These are phyloP conservation scores for Ctenosaura bakeri DNA, from an alignment of 2,797 vertebrate species.

Conservation along the genomic window DNA sequence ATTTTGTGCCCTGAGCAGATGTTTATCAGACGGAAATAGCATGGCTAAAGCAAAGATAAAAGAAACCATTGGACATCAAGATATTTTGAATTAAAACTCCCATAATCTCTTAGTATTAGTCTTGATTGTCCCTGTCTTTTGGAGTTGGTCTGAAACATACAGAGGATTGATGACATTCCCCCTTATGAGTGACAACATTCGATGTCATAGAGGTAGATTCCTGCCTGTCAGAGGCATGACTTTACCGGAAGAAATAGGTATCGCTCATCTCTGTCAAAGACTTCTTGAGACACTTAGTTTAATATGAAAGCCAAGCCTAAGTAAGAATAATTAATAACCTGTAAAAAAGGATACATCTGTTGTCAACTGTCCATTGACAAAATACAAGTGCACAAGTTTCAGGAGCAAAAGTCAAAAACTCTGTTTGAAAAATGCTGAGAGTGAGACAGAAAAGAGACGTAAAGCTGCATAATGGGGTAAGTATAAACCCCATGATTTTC, in stretches of 20 bases:
- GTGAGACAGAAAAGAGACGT: not conserved
- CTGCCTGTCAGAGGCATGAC: not conserved
- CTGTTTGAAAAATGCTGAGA: not conserved
- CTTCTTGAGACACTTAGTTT: not conserved
- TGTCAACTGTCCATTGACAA: not conserved
- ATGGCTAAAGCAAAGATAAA: too few relatives aligned
- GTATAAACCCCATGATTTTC: not conserved
- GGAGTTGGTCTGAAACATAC: too few relatives aligned
- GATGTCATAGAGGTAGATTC: not conserved
- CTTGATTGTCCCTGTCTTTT: too few relatives aligned
- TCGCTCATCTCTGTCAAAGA: too few relatives aligned
- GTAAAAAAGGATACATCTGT: not conserved
- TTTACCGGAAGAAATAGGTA: not conserved
- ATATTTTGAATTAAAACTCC: too few relatives aligned
- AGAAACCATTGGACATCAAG: too few relatives aligned
- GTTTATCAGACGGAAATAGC: not conserved
- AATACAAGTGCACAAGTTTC: not conserved
- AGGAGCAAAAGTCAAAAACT: not conserved
- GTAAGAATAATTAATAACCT: not conserved
- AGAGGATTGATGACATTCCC: too few relatives aligned
- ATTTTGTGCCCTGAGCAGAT: not conserved
- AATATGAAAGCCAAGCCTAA: not conserved
- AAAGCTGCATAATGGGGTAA: not conserved
- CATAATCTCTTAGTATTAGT: too few relatives aligned
- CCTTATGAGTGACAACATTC: not conserved